A percentile compares a stretch with the other conserved stretches of the same genome.
These are phyloP conservation scores for Rhabdomys pumilio DNA, from an alignment of 2,797 vertebrate species.

Conservation along the genomic window DNA sequence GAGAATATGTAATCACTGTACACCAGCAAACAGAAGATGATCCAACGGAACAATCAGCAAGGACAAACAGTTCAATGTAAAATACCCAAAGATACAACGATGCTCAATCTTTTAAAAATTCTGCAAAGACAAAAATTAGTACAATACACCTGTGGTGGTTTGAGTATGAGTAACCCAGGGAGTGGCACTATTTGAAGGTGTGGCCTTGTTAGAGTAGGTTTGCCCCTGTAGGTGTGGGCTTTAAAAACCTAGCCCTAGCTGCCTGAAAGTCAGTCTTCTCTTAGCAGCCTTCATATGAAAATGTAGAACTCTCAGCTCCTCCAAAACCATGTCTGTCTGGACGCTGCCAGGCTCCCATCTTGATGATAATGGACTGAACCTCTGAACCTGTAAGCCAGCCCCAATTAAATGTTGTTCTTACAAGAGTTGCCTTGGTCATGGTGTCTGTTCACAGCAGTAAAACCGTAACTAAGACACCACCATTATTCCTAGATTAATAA, in stretches of 20 bases:
- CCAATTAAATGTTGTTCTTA: neutral
- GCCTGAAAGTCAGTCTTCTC: neutral
- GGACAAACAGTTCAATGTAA: neutral
- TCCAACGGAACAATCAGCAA: neutral
- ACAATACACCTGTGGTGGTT: neutral
- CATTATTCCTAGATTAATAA: neutral
- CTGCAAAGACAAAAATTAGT: conserved; percentile 47
- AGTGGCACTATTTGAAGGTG: neutral
- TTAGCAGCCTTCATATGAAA: neutral
- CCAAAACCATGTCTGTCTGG: neutral
- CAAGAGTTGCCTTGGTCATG: neutral
- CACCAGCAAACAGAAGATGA: neutral
- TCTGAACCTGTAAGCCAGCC: neutral
- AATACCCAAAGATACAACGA: neutral
- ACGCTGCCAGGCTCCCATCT: neutral
- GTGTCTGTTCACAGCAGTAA: neutral
- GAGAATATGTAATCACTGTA: neutral
- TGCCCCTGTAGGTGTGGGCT: neutral
- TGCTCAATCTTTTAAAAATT: conserved; percentile 3
- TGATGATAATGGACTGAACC: neutral
- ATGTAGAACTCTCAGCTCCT: neutral
- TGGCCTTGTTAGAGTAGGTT: no score
- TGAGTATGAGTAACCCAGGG: neutral
- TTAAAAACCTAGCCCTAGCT: neutral
- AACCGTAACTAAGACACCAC: neutral